phyloP scores from a whole-genome alignment of 1,140 invertebrate species.

The Trichonephila clavata region DNA sequence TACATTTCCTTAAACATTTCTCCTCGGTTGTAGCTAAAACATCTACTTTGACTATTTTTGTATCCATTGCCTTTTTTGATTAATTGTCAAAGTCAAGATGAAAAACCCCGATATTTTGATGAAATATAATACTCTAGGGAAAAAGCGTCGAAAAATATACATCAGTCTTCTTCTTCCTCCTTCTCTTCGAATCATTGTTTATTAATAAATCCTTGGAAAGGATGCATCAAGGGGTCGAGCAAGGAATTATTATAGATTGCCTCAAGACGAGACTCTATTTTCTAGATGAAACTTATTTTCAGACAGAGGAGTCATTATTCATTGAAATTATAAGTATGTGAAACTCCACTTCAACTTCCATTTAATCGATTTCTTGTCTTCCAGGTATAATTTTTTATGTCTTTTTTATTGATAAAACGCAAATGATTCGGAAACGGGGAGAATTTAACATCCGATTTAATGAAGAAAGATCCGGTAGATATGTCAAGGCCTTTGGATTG shows the following conservation, averaged over 20 bases:
- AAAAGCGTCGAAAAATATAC: not conserved
- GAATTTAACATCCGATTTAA: no score
- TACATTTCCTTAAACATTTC: not conserved
- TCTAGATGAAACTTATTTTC: not conserved
- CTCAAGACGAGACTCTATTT: not conserved
- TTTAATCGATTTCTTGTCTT: not conserved
- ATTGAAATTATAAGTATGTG: not conserved
- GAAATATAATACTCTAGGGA: constrained; percentile 9
- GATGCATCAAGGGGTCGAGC: not conserved
- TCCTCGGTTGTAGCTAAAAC: not conserved
- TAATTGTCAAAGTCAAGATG: constrained; percentile 28
- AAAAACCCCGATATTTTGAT: constrained; percentile 17
- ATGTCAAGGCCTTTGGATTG: no score
- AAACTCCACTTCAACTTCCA: not conserved
- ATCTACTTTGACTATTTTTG: not conserved
- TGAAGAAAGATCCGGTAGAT: no score
- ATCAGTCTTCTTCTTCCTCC: no score
- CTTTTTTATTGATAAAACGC: not conserved
- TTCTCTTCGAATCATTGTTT: constrained; percentile 36
- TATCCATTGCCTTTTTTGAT: not conserved
- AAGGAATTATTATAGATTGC: constrained; percentile 37
- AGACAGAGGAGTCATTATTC: not conserved
- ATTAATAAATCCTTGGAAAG: constrained; percentile 21
- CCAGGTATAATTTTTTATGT: not conserved
- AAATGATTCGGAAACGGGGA: not conserved